Percentiles rank a stretch among this genome's conserved stretches.
Evolutionary conservation across 1,140 invertebrate species (phyloP).

Genomic region (Araneus ventricosus): DNA sequence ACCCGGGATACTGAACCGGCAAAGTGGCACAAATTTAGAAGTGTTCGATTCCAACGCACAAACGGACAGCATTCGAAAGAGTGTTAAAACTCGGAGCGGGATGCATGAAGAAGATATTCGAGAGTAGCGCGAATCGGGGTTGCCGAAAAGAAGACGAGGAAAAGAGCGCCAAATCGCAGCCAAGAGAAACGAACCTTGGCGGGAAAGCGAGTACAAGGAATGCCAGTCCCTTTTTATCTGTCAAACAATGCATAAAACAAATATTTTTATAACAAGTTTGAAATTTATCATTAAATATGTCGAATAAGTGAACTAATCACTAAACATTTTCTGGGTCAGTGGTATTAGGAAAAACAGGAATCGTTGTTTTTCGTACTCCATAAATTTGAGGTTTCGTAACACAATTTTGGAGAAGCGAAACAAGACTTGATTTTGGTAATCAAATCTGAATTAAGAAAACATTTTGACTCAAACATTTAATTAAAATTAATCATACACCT

Average conservation of each 20-base stretch:
- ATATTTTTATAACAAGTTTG: background rate
- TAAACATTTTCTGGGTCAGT: background rate
- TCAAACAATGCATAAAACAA: background rate
- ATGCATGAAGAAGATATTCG: conserved; percentile 64
- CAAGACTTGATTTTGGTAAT: too few species aligned
- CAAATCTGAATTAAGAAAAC: too few species aligned
- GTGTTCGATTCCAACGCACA: conserved; percentile 46
- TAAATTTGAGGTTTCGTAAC: too few species aligned
- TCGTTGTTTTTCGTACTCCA: too few species aligned
- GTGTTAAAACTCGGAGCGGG: conserved; percentile 61
- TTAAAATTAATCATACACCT: too few species aligned
- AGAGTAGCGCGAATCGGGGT: conserved; percentile 57
- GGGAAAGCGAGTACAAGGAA: background rate
- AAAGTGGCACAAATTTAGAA: conserved; percentile 22
- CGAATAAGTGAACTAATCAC: background rate
- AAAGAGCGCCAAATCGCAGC: conserved; percentile 32
- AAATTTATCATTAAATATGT: background rate
- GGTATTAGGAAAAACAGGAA: too few species aligned
- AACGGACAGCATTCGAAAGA: conserved; percentile 41
- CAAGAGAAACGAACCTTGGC: background rate
- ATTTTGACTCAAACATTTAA: too few species aligned
- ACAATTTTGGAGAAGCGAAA: too few species aligned
- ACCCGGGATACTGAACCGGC: background rate
- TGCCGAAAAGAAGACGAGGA: conserved; percentile 62
- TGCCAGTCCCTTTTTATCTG: background rate